Conservation (phyloP, 2,113 vertebrate species). For the Macrotus californicus region DNA sequence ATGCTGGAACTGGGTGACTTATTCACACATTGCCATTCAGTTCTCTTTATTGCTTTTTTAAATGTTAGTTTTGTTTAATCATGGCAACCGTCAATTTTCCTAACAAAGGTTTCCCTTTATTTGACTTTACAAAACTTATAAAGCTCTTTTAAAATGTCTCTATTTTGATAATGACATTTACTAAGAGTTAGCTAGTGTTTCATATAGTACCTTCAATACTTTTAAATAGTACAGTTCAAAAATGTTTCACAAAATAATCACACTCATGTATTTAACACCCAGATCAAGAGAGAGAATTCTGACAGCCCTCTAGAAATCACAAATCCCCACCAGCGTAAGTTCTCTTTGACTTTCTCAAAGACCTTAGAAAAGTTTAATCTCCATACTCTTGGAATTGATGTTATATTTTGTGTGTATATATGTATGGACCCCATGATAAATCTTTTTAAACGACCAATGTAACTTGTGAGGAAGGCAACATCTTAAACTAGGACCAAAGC, state of each 20-base stretch:
- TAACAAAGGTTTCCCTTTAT: not conserved
- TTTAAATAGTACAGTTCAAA: not conserved
- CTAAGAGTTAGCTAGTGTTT: not conserved
- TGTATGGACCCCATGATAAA: not conserved
- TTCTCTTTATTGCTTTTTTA: not conserved
- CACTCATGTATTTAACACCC: not conserved
- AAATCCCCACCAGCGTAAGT: not conserved
- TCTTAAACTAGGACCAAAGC: not conserved
- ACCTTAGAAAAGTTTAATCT: not conserved
- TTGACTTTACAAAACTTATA: not conserved
- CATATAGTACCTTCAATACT: not conserved
- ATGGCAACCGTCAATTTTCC: not conserved
- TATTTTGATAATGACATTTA: not conserved
- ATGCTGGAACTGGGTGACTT: not conserved
- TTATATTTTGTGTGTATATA: not conserved
- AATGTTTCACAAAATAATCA: not conserved
- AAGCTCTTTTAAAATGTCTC: not conserved
- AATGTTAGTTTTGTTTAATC: not conserved
- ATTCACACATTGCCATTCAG: rapidly evolving
- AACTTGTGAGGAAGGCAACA: not conserved
- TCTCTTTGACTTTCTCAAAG: not conserved
- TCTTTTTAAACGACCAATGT: not conserved
- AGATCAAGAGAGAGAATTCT: not conserved
- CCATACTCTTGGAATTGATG: not conserved
- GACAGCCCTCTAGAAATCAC: not conserved